Percentiles rank a stretch among this genome's conserved stretches.
phyloP scores from a whole-genome alignment of 2,888 invertebrate species.

The Zeuzera pyrina region DNA sequence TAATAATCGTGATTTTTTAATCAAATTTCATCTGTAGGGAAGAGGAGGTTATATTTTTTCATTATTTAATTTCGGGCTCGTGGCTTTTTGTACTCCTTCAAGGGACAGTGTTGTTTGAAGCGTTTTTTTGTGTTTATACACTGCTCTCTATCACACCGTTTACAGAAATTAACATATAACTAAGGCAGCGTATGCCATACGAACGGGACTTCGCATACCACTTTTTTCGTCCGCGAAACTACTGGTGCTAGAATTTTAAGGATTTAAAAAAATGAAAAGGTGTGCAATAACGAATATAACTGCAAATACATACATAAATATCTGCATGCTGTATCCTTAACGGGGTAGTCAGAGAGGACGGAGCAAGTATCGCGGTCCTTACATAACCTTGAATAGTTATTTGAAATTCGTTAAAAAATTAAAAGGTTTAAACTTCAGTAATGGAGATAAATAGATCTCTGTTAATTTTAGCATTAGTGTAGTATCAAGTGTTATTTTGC shows the following conservation, averaged over 20 bases:
- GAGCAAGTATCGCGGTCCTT: no score
- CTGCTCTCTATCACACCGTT: conserved; percentile 29
- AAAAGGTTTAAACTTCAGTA: no score
- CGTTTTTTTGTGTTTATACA: conserved; percentile 49
- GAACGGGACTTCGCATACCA: no score
- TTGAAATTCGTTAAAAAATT: no score
- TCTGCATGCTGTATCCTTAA: no score
- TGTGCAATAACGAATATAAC: no score
- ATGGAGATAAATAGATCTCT: not conserved
- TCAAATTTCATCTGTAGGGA: conserved; percentile 73
- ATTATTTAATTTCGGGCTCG: conserved; percentile 71
- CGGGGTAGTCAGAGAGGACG: no score
- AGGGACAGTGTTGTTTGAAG: conserved; percentile 63
- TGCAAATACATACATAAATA: no score
- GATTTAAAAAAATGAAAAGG: no score
- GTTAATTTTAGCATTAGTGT: not conserved
- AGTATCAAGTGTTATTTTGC: no score
- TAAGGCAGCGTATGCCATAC: no score
- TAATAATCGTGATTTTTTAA: conserved; percentile 75
- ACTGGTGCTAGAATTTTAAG: not conserved
- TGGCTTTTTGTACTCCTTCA: conserved; percentile 59
- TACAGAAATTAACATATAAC: not conserved
- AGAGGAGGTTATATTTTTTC: conserved; percentile 71
- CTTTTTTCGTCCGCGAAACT: not conserved
- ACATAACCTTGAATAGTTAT: no score